Evolutionary conservation across 1,140 invertebrate genomes (phyloP).

Genomic region (Aphidius ervi): DNA sequence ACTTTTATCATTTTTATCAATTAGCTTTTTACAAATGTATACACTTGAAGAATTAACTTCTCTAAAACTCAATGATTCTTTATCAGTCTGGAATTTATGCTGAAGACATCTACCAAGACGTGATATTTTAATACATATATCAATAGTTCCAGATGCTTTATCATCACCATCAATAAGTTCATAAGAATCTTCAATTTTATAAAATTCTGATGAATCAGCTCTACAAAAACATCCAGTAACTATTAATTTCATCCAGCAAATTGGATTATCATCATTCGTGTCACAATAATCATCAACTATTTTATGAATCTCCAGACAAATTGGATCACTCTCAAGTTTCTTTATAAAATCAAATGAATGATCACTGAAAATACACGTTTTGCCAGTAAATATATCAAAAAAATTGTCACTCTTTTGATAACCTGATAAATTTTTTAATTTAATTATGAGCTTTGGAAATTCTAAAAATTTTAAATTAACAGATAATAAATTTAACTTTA

Average conservation of each 20-base stretch:
- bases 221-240: slow-evolving; percentile 23
- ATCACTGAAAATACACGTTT: slow-evolving; percentile 27
- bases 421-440: slow-evolving; percentile 24
- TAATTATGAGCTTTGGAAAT: slow-evolving; percentile 25
- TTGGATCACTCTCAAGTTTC: slow-evolving; percentile 18
- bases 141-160: slow-evolving; percentile 21
- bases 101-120: slow-evolving; percentile 29
- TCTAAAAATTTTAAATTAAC: slow-evolving; percentile 26
- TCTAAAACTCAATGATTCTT: slow-evolving; percentile 35
- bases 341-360: slow-evolving; percentile 21
- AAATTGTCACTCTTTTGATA: slow-evolving; percentile 8
- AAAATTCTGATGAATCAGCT: slow-evolving; percentile 18
- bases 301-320: slow-evolving; percentile 19
- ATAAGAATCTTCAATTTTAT: slow-evolving; percentile 21
- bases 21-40: slow-evolving; percentile 31
- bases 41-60: slow-evolving; percentile 30
- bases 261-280: slow-evolving; percentile 1
- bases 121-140: slow-evolving; percentile 22
- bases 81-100: slow-evolving; percentile 31
- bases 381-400: slow-evolving; percentile 24
- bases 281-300: background rate
- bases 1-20: slow-evolving; percentile 5
- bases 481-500: slow-evolving; percentile 14
- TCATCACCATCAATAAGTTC: slow-evolving; percentile 18
- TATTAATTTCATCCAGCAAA: slow-evolving; percentile 18